Evolutionary conservation across 2,797 vertebrate species (phyloP), one percentile per base, ranked within the genome.

Genomic region (Bovichtus variegatus): DNA sequence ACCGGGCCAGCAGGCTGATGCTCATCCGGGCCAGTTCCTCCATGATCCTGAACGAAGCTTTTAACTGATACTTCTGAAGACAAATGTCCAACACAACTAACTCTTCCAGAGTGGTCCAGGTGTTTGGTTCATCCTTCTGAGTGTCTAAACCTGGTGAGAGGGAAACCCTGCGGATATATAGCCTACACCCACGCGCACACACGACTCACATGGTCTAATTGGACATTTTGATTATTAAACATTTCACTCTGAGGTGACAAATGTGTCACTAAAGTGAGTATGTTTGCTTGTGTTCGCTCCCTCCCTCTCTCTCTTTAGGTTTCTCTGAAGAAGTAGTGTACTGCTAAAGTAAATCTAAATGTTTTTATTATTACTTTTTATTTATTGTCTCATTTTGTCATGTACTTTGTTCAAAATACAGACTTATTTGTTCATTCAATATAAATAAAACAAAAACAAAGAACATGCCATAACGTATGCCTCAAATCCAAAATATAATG

Each of bases 1-100:
- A 94, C 43, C 95, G 95, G 66, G 93, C 93, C 73, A 94, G 54
- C 82, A 96, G 86, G 72, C 93, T 94, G 84, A 94, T 94, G 82
- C 90, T 95, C 87, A 95, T 96, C 23, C 90, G 87, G 34, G 93
- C 92, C 60, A 94, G 89, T 71, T 95, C 95, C 87, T 97, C 96
- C 97, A 98, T 98, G 81, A 57, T 84, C 29, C 53, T 55, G 34
- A 9, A 23, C 10, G 31, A 0, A 47, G 67, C 31, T 61, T 55
- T 11, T 18, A 31, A 21, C 25, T 21, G 19, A 18, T 0, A 5
- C 41, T 25, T 9, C 7, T 27, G 11, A 15, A 2, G 2, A 29
- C 7, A 18, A 27, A 54, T 19, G 23, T 27, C 5, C 31, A 16
- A 49, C 1, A 9, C 36, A 12, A 9, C 29, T 51, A 60, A 55